Percentiles rank a stretch among this genome's conserved stretches.
These are phyloP conservation scores for Hipparchia sbordonii DNA, from an alignment of 2,888 invertebrate genomes.

Conservation along the genomic window DNA sequence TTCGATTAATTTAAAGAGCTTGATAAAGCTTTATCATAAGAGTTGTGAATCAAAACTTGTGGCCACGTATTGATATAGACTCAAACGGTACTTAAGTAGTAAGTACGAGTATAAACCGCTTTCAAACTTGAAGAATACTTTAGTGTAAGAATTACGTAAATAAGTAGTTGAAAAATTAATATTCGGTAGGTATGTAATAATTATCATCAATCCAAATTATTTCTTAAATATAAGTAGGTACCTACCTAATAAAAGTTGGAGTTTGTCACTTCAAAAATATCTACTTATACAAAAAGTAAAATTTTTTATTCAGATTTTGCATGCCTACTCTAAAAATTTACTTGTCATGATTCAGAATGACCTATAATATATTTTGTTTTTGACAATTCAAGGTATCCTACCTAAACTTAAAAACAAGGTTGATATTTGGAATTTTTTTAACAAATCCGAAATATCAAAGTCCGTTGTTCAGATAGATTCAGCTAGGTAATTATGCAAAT, in stretches of 20 bases:
- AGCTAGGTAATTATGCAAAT: background rate
- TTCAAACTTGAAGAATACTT: conserved; percentile 46
- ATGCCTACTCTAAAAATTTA: too few species aligned
- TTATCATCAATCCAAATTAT: background rate
- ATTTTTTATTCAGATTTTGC: too few species aligned
- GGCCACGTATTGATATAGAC: conserved; percentile 74
- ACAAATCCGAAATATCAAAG: too few species aligned
- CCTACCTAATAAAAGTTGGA: too few species aligned
- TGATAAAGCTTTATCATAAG: conserved; percentile 81
- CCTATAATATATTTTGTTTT: too few species aligned
- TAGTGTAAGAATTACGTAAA: conserved; percentile 3
- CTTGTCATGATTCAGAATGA: too few species aligned
- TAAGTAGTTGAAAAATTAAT: background rate
- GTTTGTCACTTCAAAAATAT: background rate
- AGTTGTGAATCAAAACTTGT: conserved; percentile 82
- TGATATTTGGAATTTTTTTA: too few species aligned
- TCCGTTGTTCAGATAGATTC: too few species aligned
- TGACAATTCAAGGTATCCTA: too few species aligned
- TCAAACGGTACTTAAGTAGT: conserved; percentile 55
- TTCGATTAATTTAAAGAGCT: conserved; percentile 78
- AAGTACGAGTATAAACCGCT: conserved; percentile 50
- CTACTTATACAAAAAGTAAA: background rate
- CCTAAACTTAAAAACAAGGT: too few species aligned
- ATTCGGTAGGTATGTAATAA: conserved; percentile 26
- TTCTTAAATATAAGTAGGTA: too few species aligned